Percentiles rank a stretch among this genome's conserved stretches.
These are phyloP conservation scores for Mesoclemmys tuberculata DNA, from an alignment of 2,113 vertebrate species.

Conservation along the genomic window DNA sequence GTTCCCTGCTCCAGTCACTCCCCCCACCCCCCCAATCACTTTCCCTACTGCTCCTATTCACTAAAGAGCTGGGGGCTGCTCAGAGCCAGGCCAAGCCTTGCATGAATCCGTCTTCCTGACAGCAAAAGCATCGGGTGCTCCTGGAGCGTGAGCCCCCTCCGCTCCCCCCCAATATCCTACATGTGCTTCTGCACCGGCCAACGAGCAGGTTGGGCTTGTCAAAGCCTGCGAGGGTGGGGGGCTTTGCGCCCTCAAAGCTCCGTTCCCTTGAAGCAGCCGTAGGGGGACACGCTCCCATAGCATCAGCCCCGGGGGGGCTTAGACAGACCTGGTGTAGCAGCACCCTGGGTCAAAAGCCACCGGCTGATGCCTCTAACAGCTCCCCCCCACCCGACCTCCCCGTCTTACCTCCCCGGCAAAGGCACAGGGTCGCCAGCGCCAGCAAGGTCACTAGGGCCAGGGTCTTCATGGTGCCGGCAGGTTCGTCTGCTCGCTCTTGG, in stretches of 20 bases:
- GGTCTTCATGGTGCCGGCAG: slow-evolving; percentile 61
- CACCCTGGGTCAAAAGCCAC: too few relatives aligned
- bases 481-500: neutral
- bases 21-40: too few relatives aligned
- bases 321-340: too few relatives aligned
- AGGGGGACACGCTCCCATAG: neutral
- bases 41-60: too few relatives aligned
- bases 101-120: too few relatives aligned
- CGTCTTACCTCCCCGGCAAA: slow-evolving; percentile 55
- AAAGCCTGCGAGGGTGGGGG: too few relatives aligned
- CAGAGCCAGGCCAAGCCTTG: too few relatives aligned
- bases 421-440: slow-evolving; percentile 49
- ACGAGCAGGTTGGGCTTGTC: neutral
- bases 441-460: slow-evolving; percentile 31
- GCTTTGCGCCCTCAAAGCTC: too few relatives aligned
- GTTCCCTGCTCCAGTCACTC: neutral
- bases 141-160: too few relatives aligned
- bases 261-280: neutral
- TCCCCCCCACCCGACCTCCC: accelerated
- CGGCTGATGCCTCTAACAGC: accelerated
- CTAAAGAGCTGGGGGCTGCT: too few relatives aligned
- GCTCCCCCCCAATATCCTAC: neutral
- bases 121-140: too few relatives aligned
- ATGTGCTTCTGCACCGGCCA: neutral
- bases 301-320: neutral